Evolutionary conservation across 2,113 vertebrate species (phyloP).

Genomic region (Cyrtonyx montezumae): DNA sequence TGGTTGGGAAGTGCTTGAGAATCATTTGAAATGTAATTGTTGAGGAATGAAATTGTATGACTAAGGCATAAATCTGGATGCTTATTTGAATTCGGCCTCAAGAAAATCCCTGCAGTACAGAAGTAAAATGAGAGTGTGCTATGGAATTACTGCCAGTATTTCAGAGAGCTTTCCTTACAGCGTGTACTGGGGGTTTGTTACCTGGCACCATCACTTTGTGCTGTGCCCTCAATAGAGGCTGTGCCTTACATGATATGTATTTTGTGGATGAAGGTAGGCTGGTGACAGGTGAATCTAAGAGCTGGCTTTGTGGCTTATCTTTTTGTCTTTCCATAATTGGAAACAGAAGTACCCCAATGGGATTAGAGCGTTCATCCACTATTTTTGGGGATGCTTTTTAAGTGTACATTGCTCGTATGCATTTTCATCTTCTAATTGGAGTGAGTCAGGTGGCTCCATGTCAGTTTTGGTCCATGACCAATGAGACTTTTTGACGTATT

Average conservation of each 20-base stretch:
- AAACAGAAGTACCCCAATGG: neutral
- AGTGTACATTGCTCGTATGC: neutral
- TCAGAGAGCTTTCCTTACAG: neutral
- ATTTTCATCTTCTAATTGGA: neutral
- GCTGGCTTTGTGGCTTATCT: neutral
- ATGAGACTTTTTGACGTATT: neutral
- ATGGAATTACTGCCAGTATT: neutral
- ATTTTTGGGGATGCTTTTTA: neutral
- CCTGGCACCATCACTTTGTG: neutral
- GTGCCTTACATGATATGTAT: neutral
- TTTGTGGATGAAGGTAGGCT: neutral
- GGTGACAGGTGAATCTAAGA: neutral
- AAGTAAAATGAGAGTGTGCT: neutral
- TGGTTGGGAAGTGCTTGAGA: slow-evolving; percentile 2
- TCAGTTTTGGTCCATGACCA: neutral
- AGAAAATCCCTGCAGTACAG: neutral
- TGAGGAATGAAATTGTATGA: neutral
- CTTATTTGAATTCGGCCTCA: neutral
- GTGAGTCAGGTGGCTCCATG: neutral
- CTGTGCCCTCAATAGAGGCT: neutral
- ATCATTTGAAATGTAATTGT: neutral
- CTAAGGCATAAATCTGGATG: neutral
- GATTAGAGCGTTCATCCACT: neutral
- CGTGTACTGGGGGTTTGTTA: neutral
- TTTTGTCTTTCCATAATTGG: neutral